Base-by-base conservation (phyloP, 2,113 vertebrate genomes). In the Cheirogaleus medius region DNA sequence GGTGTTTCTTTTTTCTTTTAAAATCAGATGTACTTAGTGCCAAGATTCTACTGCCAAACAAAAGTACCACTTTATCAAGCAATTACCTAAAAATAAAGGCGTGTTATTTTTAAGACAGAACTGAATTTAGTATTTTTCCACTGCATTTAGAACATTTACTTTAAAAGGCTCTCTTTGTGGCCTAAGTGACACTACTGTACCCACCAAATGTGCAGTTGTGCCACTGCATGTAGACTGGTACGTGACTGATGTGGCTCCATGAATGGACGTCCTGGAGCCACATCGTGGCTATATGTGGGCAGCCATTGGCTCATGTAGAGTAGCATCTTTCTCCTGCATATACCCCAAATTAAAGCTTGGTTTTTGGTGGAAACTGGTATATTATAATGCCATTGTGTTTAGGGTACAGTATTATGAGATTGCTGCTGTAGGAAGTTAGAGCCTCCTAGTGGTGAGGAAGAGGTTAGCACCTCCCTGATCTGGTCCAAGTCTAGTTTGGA, bases 51-150 rank as follows among this genome's bases (percentile, higher is more conserved):
- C 14, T 91, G 90, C 60, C 86, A 95, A 94, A 81, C 52, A 47
- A 81, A 97, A 81, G 60, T 90, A 64, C 68, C 15, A 83, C 74
- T 93, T 96, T 74, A 95, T 89, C 54, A 69, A 87, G 84, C 78
- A 87, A 80, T 32, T 94, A 37, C 58, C 88, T 91, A 87, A 97
- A 97, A 91, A 93, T 95, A 94, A 92, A 96, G 88, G 52, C 11
- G 6, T 77, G 85, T 32, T 66, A 90, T 97, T 97, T 97, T 74
- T 69, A 44, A 96, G 77, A 86, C 12, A 69, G 66, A 88, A 81
- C 63, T 82, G 52, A 86, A 88, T 92, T 95, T 93, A 91, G 93
- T 89, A 88, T 63, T 96, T 87, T 90, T 89, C 85, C 93, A 82
- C 58, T 82, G 66, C 14, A 56, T 69, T 92, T 85, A 27, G 37